Base-by-base conservation (phyloP, 1,140 invertebrate species). In the Cyphomyrmex costatus region DNA sequence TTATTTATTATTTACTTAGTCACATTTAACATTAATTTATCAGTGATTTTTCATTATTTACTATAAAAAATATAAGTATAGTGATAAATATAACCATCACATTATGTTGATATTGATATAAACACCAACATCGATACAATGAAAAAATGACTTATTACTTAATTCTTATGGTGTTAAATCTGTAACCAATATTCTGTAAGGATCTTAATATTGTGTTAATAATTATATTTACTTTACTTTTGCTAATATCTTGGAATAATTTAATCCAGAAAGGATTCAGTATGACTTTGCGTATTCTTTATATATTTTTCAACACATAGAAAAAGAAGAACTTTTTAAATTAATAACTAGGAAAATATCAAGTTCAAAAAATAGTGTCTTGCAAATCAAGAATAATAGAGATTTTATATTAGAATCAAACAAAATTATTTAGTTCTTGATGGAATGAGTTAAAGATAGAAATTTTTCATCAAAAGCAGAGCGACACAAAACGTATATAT, bases 1-100 rank as follows among this genome's bases (percentile, higher is more conserved):
- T 61, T 63, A 63, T 30, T 33, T 63, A 36, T 61, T 61, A 63
- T 36, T 65, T 61, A 63, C 21, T 65, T n/a, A 66, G 2, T 42
- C 21, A 42, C 3, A 36, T 65, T 65, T 65, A 65, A 33, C 33
- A 33, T 33, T 10, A 65, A 12, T 33, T n/a, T 0, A n/a, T n/a
- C 3, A n/a, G 14, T 30, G 10, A 66, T 42, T 66, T 42, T 65
- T 36, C 16, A 63, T 65, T 63, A 63, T 30, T 63, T 2, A 42
- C 8, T 42, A 42, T 42, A 42, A 42, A 42, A 30, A 42, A 42
- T 42, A 12, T 42, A 42, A 42, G 8, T 42, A 42, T 42, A 8
- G 8, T 6, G 8, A 10, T 42, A 42, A 42, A 42, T 42, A 10
- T 42, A 42, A 42, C 10, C 8, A 1, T 42, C 8, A 42, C 10